Percentiles rank a stretch among this genome's conserved stretches.
Conservation (phyloP, 35 echinoderm and acorn worm species). For the Ophioderma brevispina region DNA sequence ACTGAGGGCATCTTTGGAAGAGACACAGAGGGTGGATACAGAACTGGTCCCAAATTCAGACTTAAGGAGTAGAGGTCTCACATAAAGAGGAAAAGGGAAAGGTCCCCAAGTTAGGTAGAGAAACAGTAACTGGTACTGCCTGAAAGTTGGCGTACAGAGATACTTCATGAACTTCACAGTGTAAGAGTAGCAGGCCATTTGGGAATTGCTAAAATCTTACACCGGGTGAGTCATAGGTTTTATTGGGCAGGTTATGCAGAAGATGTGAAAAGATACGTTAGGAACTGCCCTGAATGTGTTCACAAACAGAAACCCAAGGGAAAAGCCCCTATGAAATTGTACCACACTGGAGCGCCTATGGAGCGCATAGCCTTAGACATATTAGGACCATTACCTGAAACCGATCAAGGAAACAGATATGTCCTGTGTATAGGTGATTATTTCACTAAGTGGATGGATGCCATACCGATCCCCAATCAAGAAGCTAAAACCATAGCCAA, state of each 20-base stretch:
- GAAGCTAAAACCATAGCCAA: constrained; percentile 40
- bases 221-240: background rate
- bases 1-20: no score
- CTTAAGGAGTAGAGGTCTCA: no score
- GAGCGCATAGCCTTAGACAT: constrained; percentile 54
- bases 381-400: constrained; percentile 47
- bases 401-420: constrained; percentile 26
- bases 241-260: background rate
- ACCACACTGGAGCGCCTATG: constrained; percentile 22
- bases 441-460: constrained; percentile 74
- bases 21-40: no score
- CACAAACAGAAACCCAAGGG: background rate
- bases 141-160: background rate
- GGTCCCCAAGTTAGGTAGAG: background rate
- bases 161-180: background rate
- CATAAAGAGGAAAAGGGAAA: no score
- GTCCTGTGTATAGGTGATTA: constrained; percentile 53
- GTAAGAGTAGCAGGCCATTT: background rate
- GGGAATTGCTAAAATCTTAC: background rate
- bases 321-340: constrained; percentile 12
- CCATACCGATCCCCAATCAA: constrained; percentile 53
- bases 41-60: no score
- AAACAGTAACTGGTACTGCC: background rate
- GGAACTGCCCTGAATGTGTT: background rate
- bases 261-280: background rate